Evolutionary conservation across 2,797 vertebrate genomes (phyloP).

Genomic region (Babyrousa celebensis): DNA sequence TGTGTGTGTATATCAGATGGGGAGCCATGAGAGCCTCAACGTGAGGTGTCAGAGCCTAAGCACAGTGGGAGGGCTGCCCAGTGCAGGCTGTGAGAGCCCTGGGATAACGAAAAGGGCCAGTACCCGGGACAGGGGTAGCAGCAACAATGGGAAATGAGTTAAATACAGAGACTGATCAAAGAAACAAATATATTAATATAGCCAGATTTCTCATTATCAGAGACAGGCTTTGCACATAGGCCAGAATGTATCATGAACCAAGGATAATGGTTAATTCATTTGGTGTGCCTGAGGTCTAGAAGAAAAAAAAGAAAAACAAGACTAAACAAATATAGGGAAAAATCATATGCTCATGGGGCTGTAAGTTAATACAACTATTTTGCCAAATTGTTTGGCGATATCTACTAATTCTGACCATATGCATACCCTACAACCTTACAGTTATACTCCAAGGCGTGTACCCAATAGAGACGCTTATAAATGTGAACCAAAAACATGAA

Average conservation of each 20-base stretch:
- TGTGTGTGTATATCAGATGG: not conserved
- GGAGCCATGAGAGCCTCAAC: no score
- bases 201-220: not conserved
- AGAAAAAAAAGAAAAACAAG: slow-evolving; percentile 29
- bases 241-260: not conserved
- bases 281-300: not conserved
- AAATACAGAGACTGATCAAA: not conserved
- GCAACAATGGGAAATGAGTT: not conserved
- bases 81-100: not conserved
- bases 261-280: not conserved
- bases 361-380: not conserved
- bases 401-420: slow-evolving; percentile 5
- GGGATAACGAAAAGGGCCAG: not conserved
- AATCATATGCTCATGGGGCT: not conserved
- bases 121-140: not conserved
- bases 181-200: not conserved
- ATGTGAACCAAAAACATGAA: not conserved
- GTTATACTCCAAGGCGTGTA: not conserved
- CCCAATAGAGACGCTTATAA: not conserved
- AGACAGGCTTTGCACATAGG: not conserved
- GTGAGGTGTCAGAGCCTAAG: not conserved
- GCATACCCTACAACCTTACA: not conserved
- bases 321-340: not conserved
- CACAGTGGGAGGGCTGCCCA: not conserved
- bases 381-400: not conserved